phyloP scores from a whole-genome alignment of 2,888 invertebrate species.

The Temnothorax ravouxi region DNA sequence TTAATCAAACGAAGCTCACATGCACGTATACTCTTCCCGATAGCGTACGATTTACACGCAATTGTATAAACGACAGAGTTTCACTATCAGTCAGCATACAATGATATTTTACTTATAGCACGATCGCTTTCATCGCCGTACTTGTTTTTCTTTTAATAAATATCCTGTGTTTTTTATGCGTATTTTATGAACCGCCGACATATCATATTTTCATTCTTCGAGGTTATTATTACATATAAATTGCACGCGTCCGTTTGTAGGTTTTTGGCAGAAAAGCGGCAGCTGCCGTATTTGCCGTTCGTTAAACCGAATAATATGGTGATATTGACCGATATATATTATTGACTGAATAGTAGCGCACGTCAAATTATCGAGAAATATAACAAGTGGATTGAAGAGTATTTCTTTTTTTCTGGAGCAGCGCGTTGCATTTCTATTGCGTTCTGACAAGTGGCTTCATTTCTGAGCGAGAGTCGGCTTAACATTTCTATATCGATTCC shows the following conservation, averaged over 20 bases:
- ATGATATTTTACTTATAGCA: slow-evolving; percentile 48
- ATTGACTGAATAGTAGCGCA: slow-evolving; percentile 44
- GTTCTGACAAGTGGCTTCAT: slow-evolving; percentile 45
- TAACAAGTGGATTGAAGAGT: slow-evolving; percentile 52
- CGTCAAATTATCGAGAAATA: slow-evolving; percentile 54
- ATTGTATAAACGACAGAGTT: slow-evolving; percentile 46
- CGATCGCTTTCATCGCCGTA: background rate
- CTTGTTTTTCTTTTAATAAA: slow-evolving; percentile 39
- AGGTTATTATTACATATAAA: slow-evolving; percentile 9
- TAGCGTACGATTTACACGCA: slow-evolving; percentile 15
- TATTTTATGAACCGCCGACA: slow-evolving; percentile 19
- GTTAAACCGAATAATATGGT: slow-evolving; percentile 33
- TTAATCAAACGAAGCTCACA: slow-evolving; percentile 40
- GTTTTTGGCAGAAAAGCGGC: slow-evolving; percentile 25
- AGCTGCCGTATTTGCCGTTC: slow-evolving; percentile 34
- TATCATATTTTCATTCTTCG: slow-evolving; percentile 37
- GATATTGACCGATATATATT: slow-evolving; percentile 54
- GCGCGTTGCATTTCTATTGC: slow-evolving; percentile 47
- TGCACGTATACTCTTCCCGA: background rate
- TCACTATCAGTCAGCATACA: slow-evolving; percentile 38
- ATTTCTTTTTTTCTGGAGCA: slow-evolving; percentile 36
- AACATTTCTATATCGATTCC: slow-evolving; percentile 43
- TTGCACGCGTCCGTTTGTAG: slow-evolving; percentile 6
- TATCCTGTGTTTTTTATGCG: background rate
- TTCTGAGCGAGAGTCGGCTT: slow-evolving; percentile 32